Evolutionary conservation across 2,113 vertebrate species (phyloP).

Genomic region (Okapia johnstoni): DNA sequence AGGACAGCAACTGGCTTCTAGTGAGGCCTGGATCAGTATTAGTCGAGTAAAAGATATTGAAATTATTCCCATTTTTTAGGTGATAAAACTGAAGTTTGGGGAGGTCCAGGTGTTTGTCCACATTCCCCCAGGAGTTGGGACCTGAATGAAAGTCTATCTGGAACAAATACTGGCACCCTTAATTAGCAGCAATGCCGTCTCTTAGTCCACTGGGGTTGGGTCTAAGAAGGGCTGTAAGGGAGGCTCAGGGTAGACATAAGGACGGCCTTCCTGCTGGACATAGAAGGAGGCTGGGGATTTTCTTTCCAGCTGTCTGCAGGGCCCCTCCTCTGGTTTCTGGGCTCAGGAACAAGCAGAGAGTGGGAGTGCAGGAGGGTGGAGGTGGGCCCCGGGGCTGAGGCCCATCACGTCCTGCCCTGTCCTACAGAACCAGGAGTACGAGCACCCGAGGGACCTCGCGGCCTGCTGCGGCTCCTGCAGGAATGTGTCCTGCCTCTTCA

Average conservation of each 20-base stretch:
- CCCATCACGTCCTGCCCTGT: rapidly evolving
- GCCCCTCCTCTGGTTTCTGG: background rate
- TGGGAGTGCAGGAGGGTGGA: background rate
- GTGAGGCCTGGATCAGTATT: background rate
- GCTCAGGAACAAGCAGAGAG: background rate
- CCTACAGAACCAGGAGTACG: constrained; percentile 93
- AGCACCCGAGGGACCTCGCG: constrained; percentile 89
- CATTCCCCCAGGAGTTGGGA: background rate
- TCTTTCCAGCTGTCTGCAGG: background rate
- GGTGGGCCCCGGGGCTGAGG: background rate
- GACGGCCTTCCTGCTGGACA: background rate
- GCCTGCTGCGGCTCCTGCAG: constrained; percentile 93
- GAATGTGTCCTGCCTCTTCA: constrained; percentile 92
- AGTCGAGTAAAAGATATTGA: background rate
- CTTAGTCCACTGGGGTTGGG: background rate
- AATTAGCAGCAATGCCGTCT: background rate
- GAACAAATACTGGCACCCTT: background rate
- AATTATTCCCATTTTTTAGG: background rate
- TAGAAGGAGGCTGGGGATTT: background rate
- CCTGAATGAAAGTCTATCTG: background rate
- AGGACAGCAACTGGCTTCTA: background rate
- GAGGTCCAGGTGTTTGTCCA: background rate
- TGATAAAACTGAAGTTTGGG: background rate
- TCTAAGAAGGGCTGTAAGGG: background rate
- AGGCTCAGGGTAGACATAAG: background rate